Evolutionary conservation across 2,888 invertebrate species (phyloP), one percentile per base, ranked within the genome.

Genomic region (Tetanocera ferruginea): DNA sequence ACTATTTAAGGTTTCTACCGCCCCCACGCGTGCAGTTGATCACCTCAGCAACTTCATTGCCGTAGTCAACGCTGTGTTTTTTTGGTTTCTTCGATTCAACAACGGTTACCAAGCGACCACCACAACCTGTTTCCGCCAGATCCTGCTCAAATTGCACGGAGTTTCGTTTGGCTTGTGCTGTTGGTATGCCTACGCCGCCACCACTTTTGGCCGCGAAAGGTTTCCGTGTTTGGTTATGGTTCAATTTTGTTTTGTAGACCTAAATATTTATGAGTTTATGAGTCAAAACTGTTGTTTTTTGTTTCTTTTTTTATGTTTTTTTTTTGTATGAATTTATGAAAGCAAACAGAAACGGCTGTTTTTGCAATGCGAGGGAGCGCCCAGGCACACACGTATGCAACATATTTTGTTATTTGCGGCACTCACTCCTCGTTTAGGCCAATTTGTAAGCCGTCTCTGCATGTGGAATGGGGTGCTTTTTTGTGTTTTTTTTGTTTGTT

Each of bases 11-110:
- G 43, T 43, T 64, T 28, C 64, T 28, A 31, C 17, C 31, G 64
- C 28, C 64, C 1, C 4, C 43, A 31, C 64, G 64, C 0, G 28
- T 64, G 34, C 64, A 64, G 31, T 64, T 34, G 64, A 64, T 51
- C 64, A 52, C 23, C 43, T 37, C 55, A 31, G 8, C 25, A 2
- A 34, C 55, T 28, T 28, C 43, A 23, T 37, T 57, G 34, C 19
- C n/a, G 28, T 67, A n/a, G 55, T 37, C 55, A n/a, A 17, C 25
- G 60, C 79, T 17, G 60, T 34, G 73, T 31, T 81, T 64, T 67
- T 78, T 79, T 14, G 52, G 49, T 72, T 82, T 81, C 79, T 86
- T 88, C 85, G 88, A 86, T 87, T 86, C 83, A 87, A 87, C 88
- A 87, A 88, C 79, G 77, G 85, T 86, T 76, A 83, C 87, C 83